Conservation (phyloP, 1,140 invertebrate species). For the Hyles euphorbiae region DNA sequence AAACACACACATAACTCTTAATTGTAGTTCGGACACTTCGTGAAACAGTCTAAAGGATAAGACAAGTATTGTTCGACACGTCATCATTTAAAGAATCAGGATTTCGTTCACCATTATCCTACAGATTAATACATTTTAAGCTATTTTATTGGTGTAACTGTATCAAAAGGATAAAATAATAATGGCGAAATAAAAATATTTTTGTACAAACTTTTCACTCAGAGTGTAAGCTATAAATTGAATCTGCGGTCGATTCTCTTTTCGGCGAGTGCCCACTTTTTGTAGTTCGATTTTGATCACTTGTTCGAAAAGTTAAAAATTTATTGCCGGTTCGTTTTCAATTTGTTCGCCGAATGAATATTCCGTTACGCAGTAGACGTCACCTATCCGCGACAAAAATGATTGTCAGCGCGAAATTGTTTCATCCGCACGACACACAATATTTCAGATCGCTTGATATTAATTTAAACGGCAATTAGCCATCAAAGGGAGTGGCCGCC, state of each 20-base stretch:
- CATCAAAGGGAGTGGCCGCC: constrained; percentile 2
- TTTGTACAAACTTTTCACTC: constrained; percentile 52
- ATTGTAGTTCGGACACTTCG: no score
- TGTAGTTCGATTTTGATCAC: constrained; percentile 70
- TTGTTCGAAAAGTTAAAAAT: constrained; percentile 71
- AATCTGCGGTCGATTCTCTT: constrained; percentile 62
- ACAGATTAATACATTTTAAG: no score
- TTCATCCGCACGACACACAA: constrained; percentile 7
- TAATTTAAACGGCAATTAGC: background rate
- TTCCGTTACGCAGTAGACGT: constrained; percentile 23
- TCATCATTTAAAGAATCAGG: no score
- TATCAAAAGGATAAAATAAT: constrained; percentile 12
- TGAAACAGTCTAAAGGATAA: no score
- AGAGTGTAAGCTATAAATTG: constrained; percentile 62
- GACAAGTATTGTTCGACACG: no score
- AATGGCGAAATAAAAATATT: constrained; percentile 32
- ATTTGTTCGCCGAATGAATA: constrained; percentile 53
- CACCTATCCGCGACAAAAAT: constrained; percentile 26
- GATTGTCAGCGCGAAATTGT: constrained; percentile 38
- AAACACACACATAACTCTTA: no score
- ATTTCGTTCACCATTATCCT: no score
- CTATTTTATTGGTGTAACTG: constrained; percentile 6
- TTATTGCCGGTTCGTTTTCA: constrained; percentile 65
- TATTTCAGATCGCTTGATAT: background rate
- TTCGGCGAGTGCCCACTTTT: constrained; percentile 55